Conservation (phyloP, 2,888 invertebrate species). For the Bombyx huttoni region DNA sequence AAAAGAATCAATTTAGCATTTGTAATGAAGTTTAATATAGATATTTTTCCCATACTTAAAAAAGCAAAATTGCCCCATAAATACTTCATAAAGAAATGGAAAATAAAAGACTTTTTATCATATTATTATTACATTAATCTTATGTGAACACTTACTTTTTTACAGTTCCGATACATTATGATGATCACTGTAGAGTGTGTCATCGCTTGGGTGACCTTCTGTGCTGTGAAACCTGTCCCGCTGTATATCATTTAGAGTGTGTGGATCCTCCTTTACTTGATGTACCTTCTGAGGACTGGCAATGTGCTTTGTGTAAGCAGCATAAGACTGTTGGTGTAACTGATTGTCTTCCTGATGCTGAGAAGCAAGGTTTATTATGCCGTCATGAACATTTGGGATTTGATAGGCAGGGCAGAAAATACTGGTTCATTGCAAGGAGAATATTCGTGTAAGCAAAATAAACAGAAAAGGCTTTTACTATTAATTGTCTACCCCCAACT, state of each 20-base stretch:
- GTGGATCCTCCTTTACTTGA: constrained; percentile 94
- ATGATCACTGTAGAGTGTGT: constrained; percentile 93
- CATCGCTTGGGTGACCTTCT: constrained; percentile 94
- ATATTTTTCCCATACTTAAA: too few relatives aligned
- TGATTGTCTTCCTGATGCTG: constrained; percentile 92
- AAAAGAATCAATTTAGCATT: too few relatives aligned
- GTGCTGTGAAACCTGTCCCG: constrained; percentile 98
- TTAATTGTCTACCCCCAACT: too few relatives aligned
- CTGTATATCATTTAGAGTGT: constrained; percentile 97
- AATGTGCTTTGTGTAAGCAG: constrained; percentile 93
- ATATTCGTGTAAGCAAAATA: constrained; percentile 87
- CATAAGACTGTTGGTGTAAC: constrained; percentile 94
- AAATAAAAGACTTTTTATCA: too few relatives aligned
- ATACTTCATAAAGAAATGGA: too few relatives aligned
- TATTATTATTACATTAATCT: background rate
- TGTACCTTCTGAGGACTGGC: constrained; percentile 98
- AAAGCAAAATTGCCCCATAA: too few relatives aligned
- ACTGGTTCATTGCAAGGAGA: constrained; percentile 95
- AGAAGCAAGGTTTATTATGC: constrained; percentile 91
- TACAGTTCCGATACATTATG: constrained; percentile 87
- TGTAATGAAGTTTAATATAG: too few relatives aligned
- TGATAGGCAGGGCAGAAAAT: constrained; percentile 96
- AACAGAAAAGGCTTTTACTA: too few relatives aligned
- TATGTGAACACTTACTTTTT: constrained; percentile 6
- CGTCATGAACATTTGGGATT: constrained; percentile 95